A percentile compares a stretch with the other conserved stretches of the same genome.
Conservation (phyloP, 2,113 vertebrate species). For the Salvelinus alpinus region DNA sequence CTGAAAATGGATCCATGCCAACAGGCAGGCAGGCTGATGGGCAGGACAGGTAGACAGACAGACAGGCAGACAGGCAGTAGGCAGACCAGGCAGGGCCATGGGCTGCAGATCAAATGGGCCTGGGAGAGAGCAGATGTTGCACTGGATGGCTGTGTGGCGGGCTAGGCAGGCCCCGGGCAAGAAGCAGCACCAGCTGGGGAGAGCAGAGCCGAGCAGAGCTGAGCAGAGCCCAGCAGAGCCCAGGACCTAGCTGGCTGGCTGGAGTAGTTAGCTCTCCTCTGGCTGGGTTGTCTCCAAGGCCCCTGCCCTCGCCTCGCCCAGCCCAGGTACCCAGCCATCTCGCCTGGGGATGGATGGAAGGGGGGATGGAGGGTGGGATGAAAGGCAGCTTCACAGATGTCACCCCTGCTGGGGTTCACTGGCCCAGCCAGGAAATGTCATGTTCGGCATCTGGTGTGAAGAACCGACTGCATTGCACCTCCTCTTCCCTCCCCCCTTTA, state of each 20-base stretch:
- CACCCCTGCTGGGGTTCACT: slow-evolving; percentile 74
- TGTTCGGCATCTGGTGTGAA: slow-evolving; percentile 77
- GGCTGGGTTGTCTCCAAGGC: slow-evolving; percentile 58
- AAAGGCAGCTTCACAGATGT: slow-evolving; percentile 80
- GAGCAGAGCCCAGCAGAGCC: slow-evolving; percentile 61
- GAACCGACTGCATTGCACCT: no score
- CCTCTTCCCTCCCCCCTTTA: slow-evolving; percentile 35
- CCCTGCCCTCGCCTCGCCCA: slow-evolving; percentile 50
- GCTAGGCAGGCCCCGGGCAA: slow-evolving; percentile 60
- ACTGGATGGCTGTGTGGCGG: slow-evolving; percentile 63
- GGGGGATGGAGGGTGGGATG: slow-evolving; percentile 51
- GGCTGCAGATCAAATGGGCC: slow-evolving; percentile 60
- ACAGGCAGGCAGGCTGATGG: slow-evolving; percentile 38
- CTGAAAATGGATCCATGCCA: neutral
- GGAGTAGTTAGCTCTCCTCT: slow-evolving; percentile 51
- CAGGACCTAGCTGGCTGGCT: slow-evolving; percentile 59
- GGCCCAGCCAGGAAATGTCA: slow-evolving; percentile 78
- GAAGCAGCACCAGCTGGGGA: slow-evolving; percentile 72
- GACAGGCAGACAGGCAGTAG: slow-evolving; percentile 19
- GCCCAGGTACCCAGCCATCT: slow-evolving; percentile 74
- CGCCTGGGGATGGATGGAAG: slow-evolving; percentile 50
- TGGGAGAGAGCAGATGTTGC: slow-evolving; percentile 75
- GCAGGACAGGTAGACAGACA: neutral
- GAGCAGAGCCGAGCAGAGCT: slow-evolving; percentile 66
- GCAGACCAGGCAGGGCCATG: slow-evolving; percentile 50